These are phyloP conservation scores for Bos taurus DNA, from an alignment of 2,113 vertebrate genomes.

Conservation along the genomic window DNA sequence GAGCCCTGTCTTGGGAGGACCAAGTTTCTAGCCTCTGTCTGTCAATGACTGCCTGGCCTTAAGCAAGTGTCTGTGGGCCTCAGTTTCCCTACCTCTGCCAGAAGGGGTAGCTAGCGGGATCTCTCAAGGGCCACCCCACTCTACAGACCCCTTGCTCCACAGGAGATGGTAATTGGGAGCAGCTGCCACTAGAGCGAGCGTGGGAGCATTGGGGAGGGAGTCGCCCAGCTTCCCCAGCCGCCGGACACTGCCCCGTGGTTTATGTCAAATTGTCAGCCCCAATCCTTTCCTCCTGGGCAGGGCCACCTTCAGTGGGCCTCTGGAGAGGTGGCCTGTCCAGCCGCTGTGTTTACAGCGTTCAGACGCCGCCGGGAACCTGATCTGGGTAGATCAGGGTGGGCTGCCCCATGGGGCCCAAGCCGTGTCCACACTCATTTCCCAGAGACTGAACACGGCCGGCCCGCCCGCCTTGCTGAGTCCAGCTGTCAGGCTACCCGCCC, in stretches of 20 bases:
- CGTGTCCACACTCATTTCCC: constrained; percentile 74
- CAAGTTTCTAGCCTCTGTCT: neutral
- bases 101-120: neutral
- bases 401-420: constrained; percentile 62
- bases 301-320: constrained; percentile 63
- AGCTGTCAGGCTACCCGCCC: constrained; percentile 10
- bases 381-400: constrained; percentile 71
- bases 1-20: neutral
- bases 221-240: constrained; percentile 72
- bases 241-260: constrained; percentile 78
- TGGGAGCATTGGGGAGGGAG: neutral
- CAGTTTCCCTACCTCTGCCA: neutral
- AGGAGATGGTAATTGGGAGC: constrained; percentile 76
- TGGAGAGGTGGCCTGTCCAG: constrained; percentile 81
- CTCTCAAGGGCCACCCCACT: neutral
- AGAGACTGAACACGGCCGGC: constrained; percentile 64
- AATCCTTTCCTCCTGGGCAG: constrained; percentile 73
- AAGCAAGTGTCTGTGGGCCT: neutral
- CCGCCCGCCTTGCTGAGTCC: constrained; percentile 43
- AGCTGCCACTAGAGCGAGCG: constrained; percentile 74
- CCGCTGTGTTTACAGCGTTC: constrained; percentile 82
- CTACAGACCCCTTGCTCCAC: neutral
- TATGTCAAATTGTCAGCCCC: constrained; percentile 87
- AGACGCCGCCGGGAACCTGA: constrained; percentile 80
- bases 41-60: neutral